Conservation (phyloP, 2,888 invertebrate species). For the Didymodactylos carnosus region DNA sequence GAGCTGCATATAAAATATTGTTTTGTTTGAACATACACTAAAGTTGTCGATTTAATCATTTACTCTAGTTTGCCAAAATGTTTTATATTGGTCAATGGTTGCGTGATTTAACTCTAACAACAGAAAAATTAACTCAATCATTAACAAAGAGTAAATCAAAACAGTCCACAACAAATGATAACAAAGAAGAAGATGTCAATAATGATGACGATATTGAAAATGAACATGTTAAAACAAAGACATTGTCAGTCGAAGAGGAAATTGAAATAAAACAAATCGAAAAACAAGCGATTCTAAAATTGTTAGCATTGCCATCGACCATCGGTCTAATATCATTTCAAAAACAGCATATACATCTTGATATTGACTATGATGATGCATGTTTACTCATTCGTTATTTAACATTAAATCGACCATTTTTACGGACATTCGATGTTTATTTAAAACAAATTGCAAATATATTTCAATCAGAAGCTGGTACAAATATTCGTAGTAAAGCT, state of each 20-base stretch:
- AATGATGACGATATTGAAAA: neutral
- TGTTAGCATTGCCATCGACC: neutral
- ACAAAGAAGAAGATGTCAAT: neutral
- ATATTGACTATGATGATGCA: slow-evolving; percentile 32
- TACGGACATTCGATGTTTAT: slow-evolving; percentile 83
- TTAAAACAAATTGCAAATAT: slow-evolving; percentile 43
- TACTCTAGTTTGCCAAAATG: neutral
- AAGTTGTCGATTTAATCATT: too few relatives aligned
- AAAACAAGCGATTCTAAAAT: neutral
- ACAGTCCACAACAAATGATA: too few relatives aligned
- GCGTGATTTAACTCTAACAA: neutral
- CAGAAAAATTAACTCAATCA: neutral
- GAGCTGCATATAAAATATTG: too few relatives aligned
- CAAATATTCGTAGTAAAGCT: slow-evolving; percentile 88
- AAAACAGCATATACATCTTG: neutral
- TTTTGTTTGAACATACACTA: too few relatives aligned
- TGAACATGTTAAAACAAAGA: too few relatives aligned
- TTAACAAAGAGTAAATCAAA: neutral
- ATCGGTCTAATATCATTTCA: too few relatives aligned
- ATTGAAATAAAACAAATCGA: neutral
- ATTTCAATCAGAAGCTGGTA: slow-evolving; percentile 27
- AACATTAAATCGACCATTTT: slow-evolving; percentile 87
- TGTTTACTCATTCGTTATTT: slow-evolving; percentile 42
- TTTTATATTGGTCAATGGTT: neutral
- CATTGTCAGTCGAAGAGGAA: neutral